Conservation (phyloP, 2,113 vertebrate species). For the Chaetura pelagica region DNA sequence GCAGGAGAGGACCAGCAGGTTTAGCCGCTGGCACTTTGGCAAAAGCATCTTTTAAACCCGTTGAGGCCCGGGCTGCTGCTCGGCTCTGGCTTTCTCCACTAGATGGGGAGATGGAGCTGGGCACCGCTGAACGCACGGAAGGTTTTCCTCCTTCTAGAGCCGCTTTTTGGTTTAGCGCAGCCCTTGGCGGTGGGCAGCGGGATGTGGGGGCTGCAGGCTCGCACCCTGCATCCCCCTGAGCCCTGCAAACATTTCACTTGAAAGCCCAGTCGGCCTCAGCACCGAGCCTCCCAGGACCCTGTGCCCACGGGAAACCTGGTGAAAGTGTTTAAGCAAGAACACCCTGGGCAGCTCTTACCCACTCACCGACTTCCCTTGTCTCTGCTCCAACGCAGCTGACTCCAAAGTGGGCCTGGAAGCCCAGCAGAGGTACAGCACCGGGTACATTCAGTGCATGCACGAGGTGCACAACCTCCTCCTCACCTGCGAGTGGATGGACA, state of each 20-base stretch:
- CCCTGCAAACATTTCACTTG: not conserved
- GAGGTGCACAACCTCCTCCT: slow-evolving; percentile 91
- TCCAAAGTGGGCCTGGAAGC: slow-evolving; percentile 80
- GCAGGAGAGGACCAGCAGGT: not conserved
- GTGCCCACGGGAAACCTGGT: accelerated
- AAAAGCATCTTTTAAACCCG: not conserved
- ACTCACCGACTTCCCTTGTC: not conserved
- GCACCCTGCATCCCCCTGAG: no score
- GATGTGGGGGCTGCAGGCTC: not conserved
- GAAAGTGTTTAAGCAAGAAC: not conserved
- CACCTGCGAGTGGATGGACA: slow-evolving; percentile 92
- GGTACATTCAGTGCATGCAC: slow-evolving; percentile 92
- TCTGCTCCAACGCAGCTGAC: slow-evolving; percentile 57
- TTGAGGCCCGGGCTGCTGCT: not conserved
- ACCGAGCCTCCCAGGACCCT: not conserved
- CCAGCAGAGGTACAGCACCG: slow-evolving; percentile 88
- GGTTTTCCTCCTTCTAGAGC: not conserved
- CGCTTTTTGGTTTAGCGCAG: accelerated
- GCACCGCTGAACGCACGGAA: not conserved
- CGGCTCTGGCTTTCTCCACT: not conserved
- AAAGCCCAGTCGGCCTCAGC: not conserved
- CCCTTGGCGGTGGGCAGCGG: accelerated
- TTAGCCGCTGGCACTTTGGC: accelerated
- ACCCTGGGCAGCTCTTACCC: accelerated
- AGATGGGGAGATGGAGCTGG: slow-evolving; percentile 56